Base-by-base conservation (phyloP, 1,140 invertebrate genomes). In the Dolichoris vasculosae region DNA sequence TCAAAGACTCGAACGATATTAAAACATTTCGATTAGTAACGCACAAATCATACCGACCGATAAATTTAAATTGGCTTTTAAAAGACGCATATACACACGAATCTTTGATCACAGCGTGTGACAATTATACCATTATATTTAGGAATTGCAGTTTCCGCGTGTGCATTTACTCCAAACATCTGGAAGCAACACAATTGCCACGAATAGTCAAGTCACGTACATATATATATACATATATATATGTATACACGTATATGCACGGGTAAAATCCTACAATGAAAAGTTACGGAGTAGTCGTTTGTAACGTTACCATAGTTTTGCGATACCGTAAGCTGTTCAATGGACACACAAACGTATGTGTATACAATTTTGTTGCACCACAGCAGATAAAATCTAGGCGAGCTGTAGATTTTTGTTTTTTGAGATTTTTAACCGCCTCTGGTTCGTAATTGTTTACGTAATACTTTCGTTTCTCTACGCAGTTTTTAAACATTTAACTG, bases 211-310 rank as follows among this genome's bases (percentile, higher is more conserved):
- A 7, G 17, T 40, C 23, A 40, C 69, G 38, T 73, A 43, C 69
- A 43, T 23, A 73, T 38, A n/a, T n/a, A n/a, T n/a, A n/a, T n/a
- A n/a, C n/a, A n/a, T n/a, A n/a, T n/a, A n/a, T n/a, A n/a, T n/a
- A n/a, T n/a, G n/a, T n/a, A n/a, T n/a, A n/a, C n/a, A n/a, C n/a
- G n/a, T n/a, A n/a, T n/a, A n/a, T n/a, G 7, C 55, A 59, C 23
- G 23, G 23, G 55, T 8, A 26, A 20, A 73, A 4, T 17, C 17
- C 43, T 15, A 69, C 63, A 81, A 81, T 69, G 26, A n/a, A 81
- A 81, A 81, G 17, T 81, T 67, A 81, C 40, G 43, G n/a, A 35
- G 40, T 32, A 48, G 38, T 35, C 63, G 40, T 69, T 69, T 4
- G 63, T 81, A 51, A 32, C 38, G 40, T 1, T 67, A 48, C 35